phyloP scores from a whole-genome alignment of 2,888 invertebrate species.

The Halocaridina rubra region DNA sequence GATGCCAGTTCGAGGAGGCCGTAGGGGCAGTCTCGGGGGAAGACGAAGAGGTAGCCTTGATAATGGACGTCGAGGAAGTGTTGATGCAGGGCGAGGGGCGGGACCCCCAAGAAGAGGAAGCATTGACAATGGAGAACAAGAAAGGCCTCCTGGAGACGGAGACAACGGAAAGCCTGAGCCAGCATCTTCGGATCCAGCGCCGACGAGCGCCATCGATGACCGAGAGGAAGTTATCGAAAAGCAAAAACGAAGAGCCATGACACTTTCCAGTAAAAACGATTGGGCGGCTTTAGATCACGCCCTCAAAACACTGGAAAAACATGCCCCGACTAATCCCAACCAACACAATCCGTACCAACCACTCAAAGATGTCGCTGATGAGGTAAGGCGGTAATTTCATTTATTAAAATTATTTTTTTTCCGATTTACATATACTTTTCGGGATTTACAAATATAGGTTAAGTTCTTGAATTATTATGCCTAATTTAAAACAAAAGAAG shows the following conservation, averaged over 20 bases:
- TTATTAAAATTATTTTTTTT: no score
- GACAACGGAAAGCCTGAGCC: not conserved
- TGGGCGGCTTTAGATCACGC: slow-evolving; percentile 61
- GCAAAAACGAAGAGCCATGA: slow-evolving; percentile 33
- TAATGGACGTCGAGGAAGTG: not conserved
- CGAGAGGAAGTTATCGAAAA: slow-evolving; percentile 30
- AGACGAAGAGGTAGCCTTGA: slow-evolving; percentile 25
- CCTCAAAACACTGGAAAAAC: slow-evolving; percentile 45
- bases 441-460: no score
- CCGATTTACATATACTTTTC: no score
- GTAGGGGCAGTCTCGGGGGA: not conserved
- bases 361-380: slow-evolving; percentile 43
- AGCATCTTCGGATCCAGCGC: not conserved
- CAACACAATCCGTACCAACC: slow-evolving; percentile 31
- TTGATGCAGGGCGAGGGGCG: slow-evolving; percentile 6
- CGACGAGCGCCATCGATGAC: slow-evolving; percentile 2
- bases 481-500: no score
- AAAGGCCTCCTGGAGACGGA: not conserved
- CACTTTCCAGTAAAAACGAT: slow-evolving; percentile 46
- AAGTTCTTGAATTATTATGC: no score
- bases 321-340: slow-evolving; percentile 2
- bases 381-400: no score
- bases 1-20: not conserved
- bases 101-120: slow-evolving; percentile 2
- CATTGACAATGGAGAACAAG: slow-evolving; percentile 18